phyloP scores from a whole-genome alignment of 2,888 invertebrate genomes.

The Caenorhabditis becei region DNA sequence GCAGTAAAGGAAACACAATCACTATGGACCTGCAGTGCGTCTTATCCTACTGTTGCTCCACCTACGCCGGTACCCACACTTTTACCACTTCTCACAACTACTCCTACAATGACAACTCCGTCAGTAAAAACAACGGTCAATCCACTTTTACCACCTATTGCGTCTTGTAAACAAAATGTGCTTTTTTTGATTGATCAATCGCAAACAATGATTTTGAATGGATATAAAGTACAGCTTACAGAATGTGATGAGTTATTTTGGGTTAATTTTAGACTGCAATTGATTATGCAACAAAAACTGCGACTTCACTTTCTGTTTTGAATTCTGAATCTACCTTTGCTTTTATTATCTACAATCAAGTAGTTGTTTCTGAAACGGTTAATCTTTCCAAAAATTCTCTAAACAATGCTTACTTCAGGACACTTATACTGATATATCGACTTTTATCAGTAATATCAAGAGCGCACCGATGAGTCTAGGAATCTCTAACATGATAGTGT shows the following conservation, averaged over 20 bases:
- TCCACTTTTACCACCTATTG: constrained; percentile 36
- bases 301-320: constrained; percentile 14
- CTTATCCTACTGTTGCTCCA: constrained; percentile 49
- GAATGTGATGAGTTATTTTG: no score
- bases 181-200: constrained; percentile 63
- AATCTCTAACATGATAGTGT: constrained; percentile 32
- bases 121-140: constrained; percentile 17
- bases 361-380: constrained; percentile 47
- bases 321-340: constrained; percentile 46
- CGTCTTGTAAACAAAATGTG: constrained; percentile 38
- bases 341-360: constrained; percentile 50
- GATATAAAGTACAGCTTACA: constrained; percentile 23
- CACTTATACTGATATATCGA: constrained; percentile 13
- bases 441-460: constrained; percentile 13
- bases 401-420: constrained; percentile 1
- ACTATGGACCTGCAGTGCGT: constrained; percentile 56
- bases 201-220: constrained; percentile 39
- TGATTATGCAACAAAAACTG: constrained; percentile 33
- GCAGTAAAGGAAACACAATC: constrained; percentile 54
- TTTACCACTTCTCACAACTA: constrained; percentile 46
- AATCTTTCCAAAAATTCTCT: background rate
- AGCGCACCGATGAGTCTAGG: constrained; percentile 34
- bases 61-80: constrained; percentile 50
- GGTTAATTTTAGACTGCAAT: constrained; percentile 38
- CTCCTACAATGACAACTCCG: constrained; percentile 7